A percentile compares a stretch with the other conserved stretches of the same genome.
These are phyloP conservation scores for Metallyticus violacea DNA, from an alignment of 2,888 invertebrate species.

Conservation along the genomic window DNA sequence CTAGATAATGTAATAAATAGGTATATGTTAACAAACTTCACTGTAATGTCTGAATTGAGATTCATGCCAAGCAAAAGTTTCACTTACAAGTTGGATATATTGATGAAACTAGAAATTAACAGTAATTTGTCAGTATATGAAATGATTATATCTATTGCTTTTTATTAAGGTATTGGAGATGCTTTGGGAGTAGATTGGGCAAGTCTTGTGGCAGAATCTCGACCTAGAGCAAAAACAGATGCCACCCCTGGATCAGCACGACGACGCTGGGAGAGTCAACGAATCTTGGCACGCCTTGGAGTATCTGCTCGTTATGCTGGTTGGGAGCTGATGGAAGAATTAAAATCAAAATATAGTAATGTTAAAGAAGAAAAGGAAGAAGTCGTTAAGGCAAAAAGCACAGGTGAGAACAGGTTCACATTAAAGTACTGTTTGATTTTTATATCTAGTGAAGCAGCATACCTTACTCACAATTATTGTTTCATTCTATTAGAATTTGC, in stretches of 20 bases:
- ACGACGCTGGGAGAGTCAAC: slow-evolving; percentile 76
- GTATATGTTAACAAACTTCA: too few species aligned
- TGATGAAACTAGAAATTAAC: too few species aligned
- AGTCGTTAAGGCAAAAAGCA: neutral
- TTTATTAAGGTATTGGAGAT: slow-evolving; percentile 67
- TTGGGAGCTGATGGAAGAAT: slow-evolving; percentile 53
- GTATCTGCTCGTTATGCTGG: slow-evolving; percentile 75
- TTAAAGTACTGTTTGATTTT: too few species aligned
- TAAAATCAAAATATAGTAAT: slow-evolving; percentile 41
- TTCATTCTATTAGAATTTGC: too few species aligned
- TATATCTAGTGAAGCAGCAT: too few species aligned
- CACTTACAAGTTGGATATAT: neutral
- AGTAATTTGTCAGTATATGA: too few species aligned
- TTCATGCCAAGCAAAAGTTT: neutral
- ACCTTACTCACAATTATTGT: too few species aligned
- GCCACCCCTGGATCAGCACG: slow-evolving; percentile 61
- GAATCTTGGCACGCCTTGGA: slow-evolving; percentile 76
- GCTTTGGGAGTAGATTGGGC: slow-evolving; percentile 96
- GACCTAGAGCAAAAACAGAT: slow-evolving; percentile 49
- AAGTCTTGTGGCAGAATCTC: slow-evolving; percentile 78
- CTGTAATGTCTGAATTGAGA: neutral
- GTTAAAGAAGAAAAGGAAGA: slow-evolving; percentile 13
- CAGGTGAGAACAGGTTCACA: too few species aligned
- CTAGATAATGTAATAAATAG: too few species aligned
- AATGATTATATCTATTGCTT: neutral